Evolutionary conservation across 2,113 vertebrate genomes (phyloP), one percentile per base, ranked within the genome.

Genomic region (Mustela lutreola): DNA sequence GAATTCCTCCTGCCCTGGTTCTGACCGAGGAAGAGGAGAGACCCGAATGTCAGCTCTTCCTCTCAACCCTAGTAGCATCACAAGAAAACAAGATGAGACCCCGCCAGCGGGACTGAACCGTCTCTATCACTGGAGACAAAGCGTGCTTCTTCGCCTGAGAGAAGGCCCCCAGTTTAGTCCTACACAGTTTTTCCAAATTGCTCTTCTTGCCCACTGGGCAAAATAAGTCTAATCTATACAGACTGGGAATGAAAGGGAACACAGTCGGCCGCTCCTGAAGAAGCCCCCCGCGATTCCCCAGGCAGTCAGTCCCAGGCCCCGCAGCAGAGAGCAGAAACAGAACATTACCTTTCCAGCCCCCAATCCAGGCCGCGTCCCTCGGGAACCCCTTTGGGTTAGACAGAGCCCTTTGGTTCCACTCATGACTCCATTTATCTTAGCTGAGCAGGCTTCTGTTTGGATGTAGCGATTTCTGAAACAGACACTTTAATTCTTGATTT

Each of bases 1-100:
- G 97, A 97, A 97, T 92, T 97, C 97, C 97, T 96, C 56, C 9
- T 0, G 4, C 97, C 90, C 71, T n/a, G 56, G 21, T 62, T 94
- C 95, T 95, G 70, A 97, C 78, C 78, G 53, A 67, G 81, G 50
- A 89, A 80, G 79, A 26, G 62, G 80, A 63, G 92, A 42, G 42
- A 53, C 56, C 39, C 65, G 2, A 2, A 42, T 5, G n/a, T 89
- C 60, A 82, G 91, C 67, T 58, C 39, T 73, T 24, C 71, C 36
- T 65, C 75, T n/a, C 78, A 50, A 12, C 50, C 22, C 65, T 33
- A 31, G 14, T 1, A 65, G 56, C 75, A 62, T n/a, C 8, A 24
- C 60, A 80, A 94, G 56, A 83, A 88, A 89, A 67, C 28, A 42
- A 71, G 58, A 63, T 19, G 73, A 67, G 60, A 33, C 0, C 18